Evolutionary conservation across 2,797 vertebrate species (phyloP), one percentile per base, ranked within the genome.

Genomic region (Rhinogobio ventralis): DNA sequence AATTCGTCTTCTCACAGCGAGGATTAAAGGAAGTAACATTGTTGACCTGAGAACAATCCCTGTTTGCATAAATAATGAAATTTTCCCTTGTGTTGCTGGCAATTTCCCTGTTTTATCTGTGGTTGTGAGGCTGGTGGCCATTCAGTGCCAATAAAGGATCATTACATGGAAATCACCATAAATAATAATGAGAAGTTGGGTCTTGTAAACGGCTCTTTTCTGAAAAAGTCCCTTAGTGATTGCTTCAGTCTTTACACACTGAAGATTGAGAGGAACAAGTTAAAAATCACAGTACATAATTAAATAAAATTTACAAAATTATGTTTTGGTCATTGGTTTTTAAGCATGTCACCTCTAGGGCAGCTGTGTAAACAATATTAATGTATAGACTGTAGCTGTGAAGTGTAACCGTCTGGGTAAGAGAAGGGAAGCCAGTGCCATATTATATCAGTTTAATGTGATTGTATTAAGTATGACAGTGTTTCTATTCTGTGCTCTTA

Each of bases 381-480:
- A 28, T 81, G 81, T 81, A 78, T 53, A 79, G 85, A 66, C 49
- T 75, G 45, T 83, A 74, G 80, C 68, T 68, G 71, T 81, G 36
- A 79, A 69, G 62, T 82, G 74, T 86, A 79, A 66, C 67, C 53
- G 2, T 76, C 69, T 0, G 2, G 6, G 36, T 60, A 23, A 71
- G 10, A 46, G 36, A 66, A 72, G 10, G 64, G 39, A 74, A 76
- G 62, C 11, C 28, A 46, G 85, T 87, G 88, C 86, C 84, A 86
- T 89, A 68, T 78, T 84, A 66, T 87, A 87, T 79, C 46, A 67
- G 19, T 83, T 85, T 87, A 78, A 79, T 89, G 83, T 89, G 86
- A 86, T 25, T 80, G 80, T 86, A 85, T 86, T 57, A 78, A 83
- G 82, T 75, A 74, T 81, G 78, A 84, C 74, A 19, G 42, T 79